Base-by-base conservation (phyloP, 92 coral and sea anemone species). In the Metridium senile region DNA sequence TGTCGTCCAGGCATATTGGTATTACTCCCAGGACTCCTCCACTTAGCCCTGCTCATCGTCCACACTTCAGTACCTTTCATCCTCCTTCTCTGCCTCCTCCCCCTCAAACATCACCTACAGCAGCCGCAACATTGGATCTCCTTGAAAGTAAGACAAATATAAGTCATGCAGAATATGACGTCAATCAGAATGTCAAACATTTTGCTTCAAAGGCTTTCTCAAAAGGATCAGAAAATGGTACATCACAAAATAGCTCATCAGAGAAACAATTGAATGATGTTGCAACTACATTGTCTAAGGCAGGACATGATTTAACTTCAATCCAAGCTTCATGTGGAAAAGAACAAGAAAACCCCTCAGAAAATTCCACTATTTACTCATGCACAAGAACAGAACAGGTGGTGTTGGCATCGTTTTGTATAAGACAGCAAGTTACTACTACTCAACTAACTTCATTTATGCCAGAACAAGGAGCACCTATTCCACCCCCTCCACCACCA, bases 11-110 rank as follows among this genome's bases (percentile, higher is more conserved):
- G 26, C 78, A 73, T 58, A 73, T 73, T 73, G 78, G 78, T 45
- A 34, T 73, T 22, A 73, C 84, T 4, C 84, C 84, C 1, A 54
- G 76, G 70, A 79, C 84, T 0, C 84, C 84, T 22, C 84, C 84
- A 10, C 73, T 68, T 1, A 79, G 84, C 28, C 84, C 84, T 33
- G 82, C 84, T 19, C 72, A 57, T 32, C 66, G 54, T 26, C 34
- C 45, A 45, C 74, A 77, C 62, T 79, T 86, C 35, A 53, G 82
- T 45, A 68, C 80, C 68, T 68, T 64, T 0, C 79, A 85, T 45
- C 97, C 97, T 23, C 97, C 93, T 30, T 89, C 97, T 18, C 87
- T 91, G 18, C 97, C 97, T 39, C 87, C 86, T 26, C 90, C 90
- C n/a, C 90, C 90, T 46, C 88, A 81, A 19, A 66, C 82, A 49